Conservation (phyloP, 1,140 invertebrate genomes). For the Anastrepha ludens region DNA sequence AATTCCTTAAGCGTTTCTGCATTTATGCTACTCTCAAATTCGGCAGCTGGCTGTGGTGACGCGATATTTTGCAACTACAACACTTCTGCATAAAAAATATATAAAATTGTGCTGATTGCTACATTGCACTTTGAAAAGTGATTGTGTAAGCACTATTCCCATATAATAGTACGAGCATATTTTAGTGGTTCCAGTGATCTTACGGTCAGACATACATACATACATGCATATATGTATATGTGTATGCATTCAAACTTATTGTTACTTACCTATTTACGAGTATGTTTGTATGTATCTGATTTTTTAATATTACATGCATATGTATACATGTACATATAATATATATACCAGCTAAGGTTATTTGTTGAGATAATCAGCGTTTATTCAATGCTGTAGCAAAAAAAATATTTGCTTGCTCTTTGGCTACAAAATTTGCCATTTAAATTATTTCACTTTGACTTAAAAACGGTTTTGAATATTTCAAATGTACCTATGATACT, state of each 20-base stretch:
- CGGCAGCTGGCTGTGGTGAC: conserved; percentile 21
- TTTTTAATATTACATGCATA: no score
- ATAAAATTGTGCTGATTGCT: conserved; percentile 26
- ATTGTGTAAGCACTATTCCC: conserved; percentile 27
- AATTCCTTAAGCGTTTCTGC: neutral
- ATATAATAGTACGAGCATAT: neutral
- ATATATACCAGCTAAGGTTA: neutral
- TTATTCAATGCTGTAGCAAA: conserved; percentile 25
- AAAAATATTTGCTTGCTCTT: neutral
- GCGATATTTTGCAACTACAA: conserved; percentile 22
- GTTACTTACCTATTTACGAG: no score
- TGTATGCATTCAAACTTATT: no score
- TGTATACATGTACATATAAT: no score
- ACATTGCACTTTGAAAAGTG: conserved; percentile 18
- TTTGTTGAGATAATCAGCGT: conserved; percentile 28
- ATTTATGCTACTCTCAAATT: conserved; percentile 1
- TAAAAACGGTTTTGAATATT: no score
- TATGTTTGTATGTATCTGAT: no score
- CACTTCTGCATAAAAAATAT: conserved; percentile 18
- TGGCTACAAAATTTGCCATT: no score
- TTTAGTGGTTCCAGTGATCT: conserved; percentile 5
- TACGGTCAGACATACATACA: neutral
- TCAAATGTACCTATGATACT: no score
- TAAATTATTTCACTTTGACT: no score
- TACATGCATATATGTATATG: no score